Base-by-base conservation (phyloP, 2,888 invertebrate genomes). In the Euproctis similis region DNA sequence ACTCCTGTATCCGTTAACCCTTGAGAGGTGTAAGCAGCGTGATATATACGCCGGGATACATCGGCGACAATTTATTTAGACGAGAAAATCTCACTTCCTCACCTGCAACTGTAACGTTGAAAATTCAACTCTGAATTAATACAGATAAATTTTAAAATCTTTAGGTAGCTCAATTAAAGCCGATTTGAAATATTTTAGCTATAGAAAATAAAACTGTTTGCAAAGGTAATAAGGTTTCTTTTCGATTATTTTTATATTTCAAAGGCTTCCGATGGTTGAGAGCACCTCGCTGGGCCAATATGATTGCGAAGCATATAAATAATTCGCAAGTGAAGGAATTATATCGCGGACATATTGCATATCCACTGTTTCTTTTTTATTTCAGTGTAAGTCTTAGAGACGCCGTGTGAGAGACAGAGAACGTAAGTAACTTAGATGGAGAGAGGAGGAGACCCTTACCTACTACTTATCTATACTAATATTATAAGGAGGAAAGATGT, bases 31-130 rank as follows among this genome's bases (percentile, higher is more conserved):
- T 76, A 73, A 76, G 71, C 65, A 49, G 53, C 62, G 67, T 72
- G 68, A 76, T 70, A 74, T n/a, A n/a, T 75, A 75, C 71, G 62
- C 59, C 58, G 61, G 59, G 66, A 69, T 71, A 62, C 66, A 72
- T 70, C 65, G 66, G 64, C 59, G 75, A 77, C 76, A 74, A 74
- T 76, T 76, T 75, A 77, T 77, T 68, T 63, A 49, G 53, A 63
- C 56, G 49, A 48, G 45, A 56, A 35, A 53, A 45, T 53, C 54
- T 54, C 45, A 36, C 55, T 59, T 54, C 57, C 50, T 46, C 44
- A 29, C 31, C 31, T 18, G n/a, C 13, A 23, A 12, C 11, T n/a
- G 8, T 8, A 2, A n/a, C 37, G 45, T 28, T n/a, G 25, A 10
- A 53, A 52, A 36, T 39, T 14, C 24, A 38, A 50, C 45, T 36